Conservation (phyloP, 2,888 invertebrate species). For the Torymus aiolomorphi region DNA sequence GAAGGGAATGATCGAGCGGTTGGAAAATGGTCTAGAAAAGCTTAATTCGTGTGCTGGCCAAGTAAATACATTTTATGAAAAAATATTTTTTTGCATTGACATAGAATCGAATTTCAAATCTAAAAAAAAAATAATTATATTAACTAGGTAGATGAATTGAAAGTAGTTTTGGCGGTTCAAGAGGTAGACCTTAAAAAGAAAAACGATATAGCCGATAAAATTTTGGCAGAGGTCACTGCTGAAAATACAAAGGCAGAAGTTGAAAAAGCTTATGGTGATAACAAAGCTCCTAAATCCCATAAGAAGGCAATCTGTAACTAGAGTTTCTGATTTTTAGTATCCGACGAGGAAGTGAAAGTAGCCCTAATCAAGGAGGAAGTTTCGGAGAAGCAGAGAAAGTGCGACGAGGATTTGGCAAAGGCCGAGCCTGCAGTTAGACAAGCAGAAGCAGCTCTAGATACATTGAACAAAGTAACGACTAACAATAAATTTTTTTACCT, state of each 20-base stretch:
- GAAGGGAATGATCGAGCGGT: constrained; percentile 84
- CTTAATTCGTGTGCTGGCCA: constrained; percentile 90
- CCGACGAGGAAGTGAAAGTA: constrained; percentile 93
- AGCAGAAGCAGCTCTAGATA: constrained; percentile 93
- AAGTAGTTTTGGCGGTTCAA: constrained; percentile 85
- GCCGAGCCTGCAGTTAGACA: constrained; percentile 94
- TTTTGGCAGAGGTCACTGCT: constrained; percentile 89
- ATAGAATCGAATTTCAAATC: too few species aligned
- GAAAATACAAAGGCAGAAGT: constrained; percentile 94
- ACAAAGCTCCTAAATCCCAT: not conserved
- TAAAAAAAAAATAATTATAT: not conserved
- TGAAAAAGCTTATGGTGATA: constrained; percentile 86
- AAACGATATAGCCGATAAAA: constrained; percentile 91
- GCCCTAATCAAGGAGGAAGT: constrained; percentile 93
- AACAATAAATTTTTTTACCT: not conserved
- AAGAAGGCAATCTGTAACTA: not conserved
- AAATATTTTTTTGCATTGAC: too few species aligned
- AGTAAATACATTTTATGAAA: constrained; percentile 74
- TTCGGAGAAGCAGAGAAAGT: constrained; percentile 88
- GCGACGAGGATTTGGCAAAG: constrained; percentile 91
- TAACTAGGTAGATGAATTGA: constrained; percentile 85
- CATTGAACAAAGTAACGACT: constrained; percentile 85
- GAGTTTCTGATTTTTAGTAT: constrained; percentile 75
- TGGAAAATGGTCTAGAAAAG: constrained; percentile 93
- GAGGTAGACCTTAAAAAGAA: constrained; percentile 90